Base-by-base conservation (phyloP, 35 echinoderm and acorn worm species). In the Ophioderma brevispina region DNA sequence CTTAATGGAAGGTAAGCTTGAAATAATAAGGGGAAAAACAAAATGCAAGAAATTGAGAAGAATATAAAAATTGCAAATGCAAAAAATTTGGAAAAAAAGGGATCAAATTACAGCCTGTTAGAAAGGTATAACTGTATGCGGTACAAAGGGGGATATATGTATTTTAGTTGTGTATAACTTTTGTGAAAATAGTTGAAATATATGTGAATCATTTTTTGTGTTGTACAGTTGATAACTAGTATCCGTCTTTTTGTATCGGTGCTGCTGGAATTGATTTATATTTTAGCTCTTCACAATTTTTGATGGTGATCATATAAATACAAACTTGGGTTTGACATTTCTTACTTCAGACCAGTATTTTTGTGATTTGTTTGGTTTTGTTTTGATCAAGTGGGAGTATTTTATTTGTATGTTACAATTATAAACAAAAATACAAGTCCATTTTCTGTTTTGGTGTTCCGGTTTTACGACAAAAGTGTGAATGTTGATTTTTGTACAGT, bases 81-180 rank as follows among this genome's bases (percentile, higher is more conserved):
- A 80, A 37, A 36, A 80, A 35, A 30, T 31, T 13, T 36, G 78
- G 78, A 80, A 34, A 23, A 37, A 80, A 37, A 10, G 75, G 33
- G 3, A 25, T 77, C 23, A 8, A 31, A 10, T 77, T 77, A 25
- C n/a, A 31, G 10, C n/a, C 3, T 80, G 33, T 4, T 36, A 35
- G 78, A 25, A 37, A 40, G 78, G n/a, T 17, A 37, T 37, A 77
- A 77, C 25, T 31, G 6, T 31, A 35, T 35, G 13, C 13, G 17
- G 17, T 77, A 77, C 33, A 11, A 11, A 35, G 3, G n/a, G 11
- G n/a, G 13, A 6, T 13, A 80, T 21, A 37, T 80, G 34, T 80
- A 37, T 80, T 80, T 80, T 37, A 40, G 78, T 36, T 80, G 33
- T 80, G 38, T 37, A 80, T 23, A 36, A 80, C 38, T 77, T 77